Percentiles rank a stretch among this genome's conserved stretches.
Evolutionary conservation across 2,113 vertebrate genomes (phyloP).

Genomic region (Ascaphus truei): DNA sequence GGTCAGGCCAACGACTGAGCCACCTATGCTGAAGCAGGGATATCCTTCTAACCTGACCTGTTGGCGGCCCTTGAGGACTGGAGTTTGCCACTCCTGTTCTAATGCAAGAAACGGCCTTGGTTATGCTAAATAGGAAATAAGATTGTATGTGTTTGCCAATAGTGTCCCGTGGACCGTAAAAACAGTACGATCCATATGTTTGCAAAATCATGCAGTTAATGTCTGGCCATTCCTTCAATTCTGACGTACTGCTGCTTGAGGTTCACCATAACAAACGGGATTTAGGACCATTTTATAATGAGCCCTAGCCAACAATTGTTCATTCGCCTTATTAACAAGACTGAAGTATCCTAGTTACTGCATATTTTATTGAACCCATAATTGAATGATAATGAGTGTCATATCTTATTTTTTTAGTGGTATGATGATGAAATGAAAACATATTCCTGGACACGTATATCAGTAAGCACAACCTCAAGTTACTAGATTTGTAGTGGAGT

Average conservation of each 20-base stretch:
- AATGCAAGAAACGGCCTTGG: too few relatives aligned
- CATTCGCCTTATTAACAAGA: background rate
- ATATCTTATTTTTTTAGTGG: slow-evolving; percentile 39
- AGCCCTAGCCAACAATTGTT: background rate
- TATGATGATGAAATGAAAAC: slow-evolving; percentile 38
- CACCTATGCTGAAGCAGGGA: too few relatives aligned
- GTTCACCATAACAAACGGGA: background rate
- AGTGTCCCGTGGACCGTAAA: background rate
- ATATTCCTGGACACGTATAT: slow-evolving; percentile 38
- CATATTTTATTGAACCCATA: slow-evolving; percentile 3
- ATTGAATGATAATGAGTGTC: slow-evolving; percentile 35
- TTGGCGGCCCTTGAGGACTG: too few relatives aligned
- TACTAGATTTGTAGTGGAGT: slow-evolving; percentile 9
- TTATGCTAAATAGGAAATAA: background rate
- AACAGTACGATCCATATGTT: too few relatives aligned
- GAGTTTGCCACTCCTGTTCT: too few relatives aligned
- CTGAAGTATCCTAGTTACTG: slow-evolving; percentile 17
- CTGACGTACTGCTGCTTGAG: background rate
- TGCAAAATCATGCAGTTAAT: too few relatives aligned
- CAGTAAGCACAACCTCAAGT: slow-evolving; percentile 34
- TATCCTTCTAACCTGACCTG: too few relatives aligned
- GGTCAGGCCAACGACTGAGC: too few relatives aligned
- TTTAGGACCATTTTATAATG: background rate
- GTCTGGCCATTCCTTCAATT: background rate
- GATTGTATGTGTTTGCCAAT: background rate